Evolutionary conservation across 92 coral and sea anemone species (phyloP).

Genomic region (Palythoa grandis): DNA sequence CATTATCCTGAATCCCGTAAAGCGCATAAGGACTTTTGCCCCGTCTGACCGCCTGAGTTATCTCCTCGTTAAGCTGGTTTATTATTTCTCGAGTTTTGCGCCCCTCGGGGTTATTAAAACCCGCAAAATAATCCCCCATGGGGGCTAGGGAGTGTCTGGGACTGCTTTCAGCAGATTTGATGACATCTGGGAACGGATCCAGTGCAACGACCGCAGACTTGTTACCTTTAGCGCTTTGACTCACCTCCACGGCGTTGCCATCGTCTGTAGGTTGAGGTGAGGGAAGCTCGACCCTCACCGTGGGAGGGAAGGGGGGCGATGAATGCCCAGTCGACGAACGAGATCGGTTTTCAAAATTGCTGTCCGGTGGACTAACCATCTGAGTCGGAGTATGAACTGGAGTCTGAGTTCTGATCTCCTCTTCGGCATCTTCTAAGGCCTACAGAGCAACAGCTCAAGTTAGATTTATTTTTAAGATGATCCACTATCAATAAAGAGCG

Average conservation of each 20-base stretch:
- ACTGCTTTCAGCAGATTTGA: slow-evolving; percentile 95
- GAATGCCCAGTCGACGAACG: slow-evolving; percentile 80
- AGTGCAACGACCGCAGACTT: slow-evolving; percentile 64
- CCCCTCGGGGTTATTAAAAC: slow-evolving; percentile 59
- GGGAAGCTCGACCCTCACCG: slow-evolving; percentile 75
- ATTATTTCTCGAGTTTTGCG: slow-evolving; percentile 80
- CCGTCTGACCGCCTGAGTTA: slow-evolving; percentile 84
- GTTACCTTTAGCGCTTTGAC: slow-evolving; percentile 43
- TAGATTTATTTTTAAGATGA: neutral
- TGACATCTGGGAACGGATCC: slow-evolving; percentile 97
- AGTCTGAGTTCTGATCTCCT: slow-evolving; percentile 46
- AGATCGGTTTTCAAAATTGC: slow-evolving; percentile 48
- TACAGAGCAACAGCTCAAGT: slow-evolving; percentile 9
- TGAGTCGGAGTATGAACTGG: slow-evolving; percentile 28
- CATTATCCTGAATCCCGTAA: slow-evolving; percentile 92
- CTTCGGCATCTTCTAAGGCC: slow-evolving; percentile 86
- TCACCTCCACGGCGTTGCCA: slow-evolving; percentile 32
- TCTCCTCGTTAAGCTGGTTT: slow-evolving; percentile 84
- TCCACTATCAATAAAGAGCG: neutral
- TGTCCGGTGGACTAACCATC: slow-evolving; percentile 30
- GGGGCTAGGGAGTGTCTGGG: slow-evolving; percentile 88
- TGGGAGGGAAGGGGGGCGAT: slow-evolving; percentile 77
- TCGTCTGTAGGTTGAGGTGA: slow-evolving; percentile 65
- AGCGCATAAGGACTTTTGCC: slow-evolving; percentile 96
- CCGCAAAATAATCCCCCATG: slow-evolving; percentile 65